Evolutionary conservation across 2,797 vertebrate species (phyloP).

Genomic region (Mycteria americana): DNA sequence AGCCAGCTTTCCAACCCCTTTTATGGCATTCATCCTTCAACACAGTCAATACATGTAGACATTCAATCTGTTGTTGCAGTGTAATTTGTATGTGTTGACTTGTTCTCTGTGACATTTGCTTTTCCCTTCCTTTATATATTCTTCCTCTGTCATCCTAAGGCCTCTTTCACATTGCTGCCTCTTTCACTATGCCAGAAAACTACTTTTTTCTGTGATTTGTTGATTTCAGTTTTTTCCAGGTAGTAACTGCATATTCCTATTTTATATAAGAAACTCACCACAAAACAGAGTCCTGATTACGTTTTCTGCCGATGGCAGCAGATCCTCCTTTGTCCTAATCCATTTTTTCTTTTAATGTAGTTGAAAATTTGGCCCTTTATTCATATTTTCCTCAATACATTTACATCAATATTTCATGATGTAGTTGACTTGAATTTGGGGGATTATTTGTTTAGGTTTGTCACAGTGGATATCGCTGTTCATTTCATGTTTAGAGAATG

Average conservation of each 20-base stretch:
- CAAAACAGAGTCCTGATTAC: not conserved
- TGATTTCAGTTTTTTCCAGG: not conserved
- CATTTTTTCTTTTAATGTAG: not conserved
- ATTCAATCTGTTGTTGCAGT: not conserved
- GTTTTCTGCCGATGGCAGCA: not conserved
- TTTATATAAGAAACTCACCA: not conserved
- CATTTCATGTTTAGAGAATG: not conserved
- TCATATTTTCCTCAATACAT: not conserved
- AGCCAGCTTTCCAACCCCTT: not conserved
- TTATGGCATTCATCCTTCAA: not conserved
- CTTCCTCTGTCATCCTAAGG: not conserved
- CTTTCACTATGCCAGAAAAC: not conserved
- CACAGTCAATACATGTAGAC: not conserved
- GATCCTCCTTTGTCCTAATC: not conserved
- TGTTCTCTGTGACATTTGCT: slow-evolving; percentile 12
- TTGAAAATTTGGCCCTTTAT: not conserved
- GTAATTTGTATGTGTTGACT: not conserved
- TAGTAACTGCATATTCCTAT: not conserved
- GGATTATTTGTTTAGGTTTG: not conserved
- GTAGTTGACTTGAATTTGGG: not conserved
- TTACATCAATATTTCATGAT: not conserved
- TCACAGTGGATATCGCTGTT: not conserved
- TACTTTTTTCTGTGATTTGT: not conserved
- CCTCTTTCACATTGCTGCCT: not conserved
- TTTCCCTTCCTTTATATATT: slow-evolving; percentile 4